A percentile compares a stretch with the other conserved stretches of the same genome.
Conservation (phyloP, 2,888 invertebrate species). For the Acheta domesticus region DNA sequence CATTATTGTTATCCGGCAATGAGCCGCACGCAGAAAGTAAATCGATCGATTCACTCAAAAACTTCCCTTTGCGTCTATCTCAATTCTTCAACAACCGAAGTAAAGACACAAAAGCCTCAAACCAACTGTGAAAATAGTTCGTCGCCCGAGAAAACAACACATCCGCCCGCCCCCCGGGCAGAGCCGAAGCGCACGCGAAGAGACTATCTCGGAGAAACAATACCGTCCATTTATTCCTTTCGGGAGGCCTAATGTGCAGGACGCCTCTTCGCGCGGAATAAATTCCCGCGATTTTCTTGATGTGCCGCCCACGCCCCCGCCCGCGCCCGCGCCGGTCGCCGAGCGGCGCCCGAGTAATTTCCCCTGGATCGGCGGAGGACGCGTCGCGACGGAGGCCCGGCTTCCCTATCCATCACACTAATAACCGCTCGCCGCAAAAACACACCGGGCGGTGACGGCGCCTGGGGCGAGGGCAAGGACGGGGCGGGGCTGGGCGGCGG, state of each 20-base stretch:
- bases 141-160: too few species aligned
- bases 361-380: background rate
- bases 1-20: too few species aligned
- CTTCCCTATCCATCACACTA: background rate
- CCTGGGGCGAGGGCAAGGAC: background rate
- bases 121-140: too few species aligned
- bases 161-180: background rate
- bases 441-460: background rate
- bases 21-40: too few species aligned
- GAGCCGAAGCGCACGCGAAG: background rate
- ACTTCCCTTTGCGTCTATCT: too few species aligned
- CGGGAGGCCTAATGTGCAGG: background rate
- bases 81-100: too few species aligned
- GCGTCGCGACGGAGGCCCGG: background rate
- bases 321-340: too few species aligned
- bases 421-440: conserved; percentile 6
- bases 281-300: background rate
- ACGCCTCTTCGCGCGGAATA: background rate
- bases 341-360: background rate
- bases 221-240: background rate
- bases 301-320: background rate
- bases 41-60: too few species aligned
- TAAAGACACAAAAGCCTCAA: too few species aligned
- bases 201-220: background rate
- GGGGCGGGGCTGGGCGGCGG: background rate